phyloP scores from a whole-genome alignment of 2,113 vertebrate genomes.

The Lepisosteus oculatus region DNA sequence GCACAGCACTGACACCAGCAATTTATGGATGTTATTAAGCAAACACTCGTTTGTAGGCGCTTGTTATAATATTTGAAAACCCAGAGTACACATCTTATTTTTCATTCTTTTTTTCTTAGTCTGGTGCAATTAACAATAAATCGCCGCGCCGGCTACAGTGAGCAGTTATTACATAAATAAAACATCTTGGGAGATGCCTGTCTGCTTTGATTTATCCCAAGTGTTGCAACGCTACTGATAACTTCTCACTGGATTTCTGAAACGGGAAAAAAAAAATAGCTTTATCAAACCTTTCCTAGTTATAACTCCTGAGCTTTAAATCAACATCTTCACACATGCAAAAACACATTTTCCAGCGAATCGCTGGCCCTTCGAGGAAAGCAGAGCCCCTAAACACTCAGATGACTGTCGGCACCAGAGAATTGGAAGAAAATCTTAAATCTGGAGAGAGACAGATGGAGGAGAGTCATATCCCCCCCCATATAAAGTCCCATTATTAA shows the following conservation, averaged over 20 bases:
- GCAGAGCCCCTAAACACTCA: background rate
- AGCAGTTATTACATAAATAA: constrained; percentile 57
- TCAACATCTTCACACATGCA: constrained; percentile 27
- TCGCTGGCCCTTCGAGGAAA: background rate
- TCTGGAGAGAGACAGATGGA: background rate
- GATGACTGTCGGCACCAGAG: background rate
- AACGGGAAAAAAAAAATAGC: constrained; percentile 49
- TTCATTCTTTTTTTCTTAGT: constrained; percentile 32
- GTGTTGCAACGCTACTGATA: constrained; percentile 42
- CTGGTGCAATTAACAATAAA: constrained; percentile 54
- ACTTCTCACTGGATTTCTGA: constrained; percentile 51
- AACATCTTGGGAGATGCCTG: constrained; percentile 47
- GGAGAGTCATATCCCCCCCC: too few relatives aligned
- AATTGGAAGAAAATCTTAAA: background rate
- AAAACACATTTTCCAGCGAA: background rate
- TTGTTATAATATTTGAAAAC: constrained; percentile 23
- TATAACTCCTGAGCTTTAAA: constrained; percentile 36
- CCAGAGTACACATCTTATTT: constrained; percentile 4
- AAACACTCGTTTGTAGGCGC: constrained; percentile 17
- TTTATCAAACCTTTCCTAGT: constrained; percentile 30
- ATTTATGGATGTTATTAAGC: constrained; percentile 27
- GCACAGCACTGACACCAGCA: constrained; percentile 15
- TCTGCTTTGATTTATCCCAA: constrained; percentile 55
- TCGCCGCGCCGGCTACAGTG: constrained; percentile 31
- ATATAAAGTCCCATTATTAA: too few relatives aligned